Percentiles rank a stretch among this genome's conserved stretches.
Conservation (phyloP, 2,888 invertebrate genomes). For the Exephanes ischioxanthus region DNA sequence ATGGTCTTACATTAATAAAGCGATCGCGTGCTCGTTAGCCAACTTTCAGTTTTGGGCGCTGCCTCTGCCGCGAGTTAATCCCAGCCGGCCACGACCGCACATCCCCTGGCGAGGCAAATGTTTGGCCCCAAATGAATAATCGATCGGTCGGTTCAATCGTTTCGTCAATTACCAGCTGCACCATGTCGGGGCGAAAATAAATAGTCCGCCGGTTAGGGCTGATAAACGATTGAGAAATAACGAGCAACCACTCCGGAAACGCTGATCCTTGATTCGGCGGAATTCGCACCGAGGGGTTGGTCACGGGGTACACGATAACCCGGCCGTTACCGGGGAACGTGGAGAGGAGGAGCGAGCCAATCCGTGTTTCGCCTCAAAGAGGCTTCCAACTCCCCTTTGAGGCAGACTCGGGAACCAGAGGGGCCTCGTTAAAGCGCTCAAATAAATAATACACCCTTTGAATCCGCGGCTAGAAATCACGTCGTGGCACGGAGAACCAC, state of each 20-base stretch:
- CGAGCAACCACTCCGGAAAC: not conserved
- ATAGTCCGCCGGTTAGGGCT: not conserved
- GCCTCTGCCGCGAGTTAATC: constrained; percentile 9
- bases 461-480: constrained; percentile 53
- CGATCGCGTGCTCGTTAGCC: constrained; percentile 59
- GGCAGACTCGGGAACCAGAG: constrained; percentile 18
- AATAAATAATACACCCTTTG: constrained; percentile 64
- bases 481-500: constrained; percentile 8
- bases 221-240: constrained; percentile 11
- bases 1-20: constrained; percentile 60
- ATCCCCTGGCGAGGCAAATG: constrained; percentile 3
- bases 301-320: not conserved
- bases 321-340: constrained; percentile 16
- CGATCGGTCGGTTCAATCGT: constrained; percentile 9
- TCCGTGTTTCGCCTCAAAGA: constrained; percentile 58
- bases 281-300: not conserved
- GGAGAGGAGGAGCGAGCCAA: constrained; percentile 8
- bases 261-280: constrained; percentile 1
- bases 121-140: constrained; percentile 9
- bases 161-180: not conserved
- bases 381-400: constrained; percentile 48
- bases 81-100: not conserved
- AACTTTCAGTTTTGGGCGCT: constrained; percentile 43
- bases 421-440: constrained; percentile 62
- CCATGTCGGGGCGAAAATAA: constrained; percentile 1